These are phyloP conservation scores for Halyomorpha halys DNA, from an alignment of 1,140 invertebrate species.

Conservation along the genomic window DNA sequence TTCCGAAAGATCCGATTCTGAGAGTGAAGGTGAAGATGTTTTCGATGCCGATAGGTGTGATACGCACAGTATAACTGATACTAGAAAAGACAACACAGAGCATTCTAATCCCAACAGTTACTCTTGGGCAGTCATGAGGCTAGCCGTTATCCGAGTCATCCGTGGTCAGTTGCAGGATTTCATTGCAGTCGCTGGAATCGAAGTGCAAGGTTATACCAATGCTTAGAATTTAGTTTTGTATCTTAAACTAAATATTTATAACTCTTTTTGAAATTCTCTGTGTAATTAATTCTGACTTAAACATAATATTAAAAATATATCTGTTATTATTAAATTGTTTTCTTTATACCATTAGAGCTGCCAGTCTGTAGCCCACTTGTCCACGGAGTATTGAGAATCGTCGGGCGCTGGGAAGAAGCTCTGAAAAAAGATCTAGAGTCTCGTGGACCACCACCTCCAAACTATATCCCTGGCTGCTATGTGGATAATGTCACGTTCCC, in stretches of 20 bases:
- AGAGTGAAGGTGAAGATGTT: constrained; percentile 67
- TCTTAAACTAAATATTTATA: no score
- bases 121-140: constrained; percentile 80
- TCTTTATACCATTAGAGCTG: constrained; percentile 51
- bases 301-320: no score
- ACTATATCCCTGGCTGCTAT: constrained; percentile 77
- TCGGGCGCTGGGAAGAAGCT: constrained; percentile 80
- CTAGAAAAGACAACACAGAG: constrained; percentile 55
- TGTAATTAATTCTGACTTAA: no score
- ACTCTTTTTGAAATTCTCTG: no score
- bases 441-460: constrained; percentile 56
- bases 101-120: constrained; percentile 87
- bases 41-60: constrained; percentile 49
- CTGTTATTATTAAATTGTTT: background rate
- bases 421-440: constrained; percentile 66
- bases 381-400: constrained; percentile 72
- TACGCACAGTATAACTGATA: constrained; percentile 34
- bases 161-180: constrained; percentile 70
- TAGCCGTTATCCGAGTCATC: constrained; percentile 74
- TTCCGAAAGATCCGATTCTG: constrained; percentile 64
- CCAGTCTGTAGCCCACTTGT: constrained; percentile 89
- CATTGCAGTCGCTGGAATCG: constrained; percentile 75
- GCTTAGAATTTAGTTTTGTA: no score
- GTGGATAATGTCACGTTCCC: constrained; percentile 47
- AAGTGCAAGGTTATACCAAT: constrained; percentile 62